Evolutionary conservation across 1,140 invertebrate genomes (phyloP).

Genomic region (Pseudachorutes palmiensis): DNA sequence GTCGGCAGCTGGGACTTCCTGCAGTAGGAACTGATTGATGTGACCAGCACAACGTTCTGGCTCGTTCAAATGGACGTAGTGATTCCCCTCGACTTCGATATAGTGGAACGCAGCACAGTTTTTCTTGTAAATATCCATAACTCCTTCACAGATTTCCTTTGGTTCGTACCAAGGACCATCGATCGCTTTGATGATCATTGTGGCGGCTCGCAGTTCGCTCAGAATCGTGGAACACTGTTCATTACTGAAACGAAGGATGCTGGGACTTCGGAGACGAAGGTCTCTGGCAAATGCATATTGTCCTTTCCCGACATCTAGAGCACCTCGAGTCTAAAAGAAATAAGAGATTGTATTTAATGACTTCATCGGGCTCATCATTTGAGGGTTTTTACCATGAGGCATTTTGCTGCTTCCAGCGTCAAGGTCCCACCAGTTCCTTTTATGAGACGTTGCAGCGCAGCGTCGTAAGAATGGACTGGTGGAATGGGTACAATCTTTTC

Average conservation of each 20-base stretch:
- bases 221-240: slow-evolving; percentile 25
- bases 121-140: slow-evolving; percentile 18
- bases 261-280: slow-evolving; percentile 26
- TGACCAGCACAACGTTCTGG: slow-evolving; percentile 51
- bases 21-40: slow-evolving; percentile 55
- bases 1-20: too few relatives aligned
- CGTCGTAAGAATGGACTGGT: slow-evolving; percentile 23
- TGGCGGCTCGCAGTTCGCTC: slow-evolving; percentile 8
- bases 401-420: slow-evolving; percentile 24
- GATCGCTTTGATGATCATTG: slow-evolving; percentile 22
- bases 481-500: slow-evolving; percentile 24
- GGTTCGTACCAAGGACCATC: slow-evolving; percentile 27
- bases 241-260: slow-evolving; percentile 24
- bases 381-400: slow-evolving; percentile 20
- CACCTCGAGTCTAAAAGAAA: slow-evolving; percentile 22
- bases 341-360: not conserved
- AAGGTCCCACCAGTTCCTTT: slow-evolving; percentile 23
- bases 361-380: not conserved
- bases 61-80: slow-evolving; percentile 65
- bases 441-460: slow-evolving; percentile 21
- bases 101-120: slow-evolving; percentile 44
- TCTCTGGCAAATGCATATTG: slow-evolving; percentile 24
- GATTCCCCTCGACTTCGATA: slow-evolving; percentile 57
- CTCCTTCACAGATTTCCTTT: slow-evolving; percentile 14
- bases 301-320: slow-evolving; percentile 16